Evolutionary conservation across 2,113 vertebrate species (phyloP).

Genomic region (Gambusia affinis): DNA sequence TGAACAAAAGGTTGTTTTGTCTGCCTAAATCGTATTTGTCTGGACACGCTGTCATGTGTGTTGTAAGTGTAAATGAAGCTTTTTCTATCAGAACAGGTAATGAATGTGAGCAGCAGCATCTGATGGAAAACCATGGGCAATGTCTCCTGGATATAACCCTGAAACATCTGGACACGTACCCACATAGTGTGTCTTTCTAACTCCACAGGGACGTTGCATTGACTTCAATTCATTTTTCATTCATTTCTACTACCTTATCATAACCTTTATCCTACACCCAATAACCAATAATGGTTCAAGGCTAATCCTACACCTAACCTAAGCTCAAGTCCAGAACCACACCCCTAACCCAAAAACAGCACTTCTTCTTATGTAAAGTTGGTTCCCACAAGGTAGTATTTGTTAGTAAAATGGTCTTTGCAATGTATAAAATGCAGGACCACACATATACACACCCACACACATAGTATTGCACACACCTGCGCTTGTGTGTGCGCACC

Average conservation of each 20-base stretch:
- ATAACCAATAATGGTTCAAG: no score
- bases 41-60: not conserved
- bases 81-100: constrained; percentile 43
- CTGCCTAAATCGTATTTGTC: not conserved
- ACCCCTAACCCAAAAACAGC: no score
- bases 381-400: no score
- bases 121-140: constrained; percentile 45
- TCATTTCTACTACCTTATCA: no score
- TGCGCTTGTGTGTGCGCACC: not conserved
- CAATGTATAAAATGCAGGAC: no score
- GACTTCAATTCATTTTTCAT: no score
- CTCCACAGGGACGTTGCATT: no score
- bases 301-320: no score
- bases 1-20: not conserved
- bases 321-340: no score
- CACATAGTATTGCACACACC: not conserved
- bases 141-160: constrained; percentile 34
- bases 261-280: no score
- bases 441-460: not conserved
- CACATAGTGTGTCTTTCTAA: not conserved
- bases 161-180: not conserved
- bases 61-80: not conserved
- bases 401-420: no score
- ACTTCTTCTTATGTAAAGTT: no score
- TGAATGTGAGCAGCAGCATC: constrained; percentile 34